A percentile compares a stretch with the other conserved stretches of the same genome.
phyloP scores from a whole-genome alignment of 2,113 vertebrate genomes.

The Nyctibius bracteatus region DNA sequence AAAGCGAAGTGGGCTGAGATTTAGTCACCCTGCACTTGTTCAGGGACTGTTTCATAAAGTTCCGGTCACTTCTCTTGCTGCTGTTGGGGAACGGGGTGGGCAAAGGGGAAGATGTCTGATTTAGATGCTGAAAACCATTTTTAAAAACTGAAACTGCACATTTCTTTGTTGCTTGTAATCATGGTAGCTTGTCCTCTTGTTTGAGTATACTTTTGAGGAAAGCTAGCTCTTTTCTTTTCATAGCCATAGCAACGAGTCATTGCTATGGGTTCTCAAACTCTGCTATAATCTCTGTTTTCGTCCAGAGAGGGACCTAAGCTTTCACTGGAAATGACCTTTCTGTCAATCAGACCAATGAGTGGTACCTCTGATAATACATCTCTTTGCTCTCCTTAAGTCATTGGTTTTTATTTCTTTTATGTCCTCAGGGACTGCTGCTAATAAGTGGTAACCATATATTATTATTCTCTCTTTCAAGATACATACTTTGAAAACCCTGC shows the following conservation, averaged over 20 bases:
- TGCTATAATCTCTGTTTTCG: neutral
- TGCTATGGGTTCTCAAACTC: neutral
- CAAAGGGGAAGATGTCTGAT: neutral
- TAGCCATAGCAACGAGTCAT: neutral
- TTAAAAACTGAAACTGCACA: neutral
- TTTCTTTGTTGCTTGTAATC: neutral
- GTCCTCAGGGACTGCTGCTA: neutral
- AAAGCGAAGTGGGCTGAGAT: neutral
- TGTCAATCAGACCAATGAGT: neutral
- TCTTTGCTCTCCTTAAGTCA: neutral
- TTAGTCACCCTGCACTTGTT: fast-evolving
- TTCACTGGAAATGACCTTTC: neutral
- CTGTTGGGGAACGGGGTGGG: neutral
- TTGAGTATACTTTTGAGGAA: neutral
- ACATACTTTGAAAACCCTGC: neutral
- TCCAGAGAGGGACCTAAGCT: neutral
- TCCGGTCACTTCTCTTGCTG: neutral
- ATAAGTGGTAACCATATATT: neutral
- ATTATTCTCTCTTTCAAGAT: neutral
- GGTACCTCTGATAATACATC: neutral
- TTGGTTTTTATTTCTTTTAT: neutral
- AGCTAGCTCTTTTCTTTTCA: neutral
- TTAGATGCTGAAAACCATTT: neutral
- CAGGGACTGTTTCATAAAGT: neutral
- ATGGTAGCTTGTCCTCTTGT: neutral